Evolutionary conservation across 2,888 invertebrate genomes (phyloP).

Genomic region (Drosophila siamana): DNA sequence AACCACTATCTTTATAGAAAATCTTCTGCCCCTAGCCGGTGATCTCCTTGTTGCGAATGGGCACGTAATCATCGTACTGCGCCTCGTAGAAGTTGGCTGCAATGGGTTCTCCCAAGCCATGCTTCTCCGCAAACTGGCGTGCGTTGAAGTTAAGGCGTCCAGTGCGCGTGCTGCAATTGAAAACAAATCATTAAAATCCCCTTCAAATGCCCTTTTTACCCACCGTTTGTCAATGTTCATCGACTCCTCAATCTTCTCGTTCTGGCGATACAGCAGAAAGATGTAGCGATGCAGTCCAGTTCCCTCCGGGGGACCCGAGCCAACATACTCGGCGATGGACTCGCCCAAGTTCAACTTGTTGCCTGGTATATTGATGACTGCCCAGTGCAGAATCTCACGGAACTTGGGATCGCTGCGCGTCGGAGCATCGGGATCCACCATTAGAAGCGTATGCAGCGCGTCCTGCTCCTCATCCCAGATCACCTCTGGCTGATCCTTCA

Average conservation of each 20-base stretch:
- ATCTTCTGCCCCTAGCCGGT: slow-evolving; percentile 24
- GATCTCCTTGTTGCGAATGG: slow-evolving; percentile 83
- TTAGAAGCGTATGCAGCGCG: slow-evolving; percentile 75
- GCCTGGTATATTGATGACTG: slow-evolving; percentile 94
- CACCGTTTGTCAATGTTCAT: slow-evolving; percentile 68
- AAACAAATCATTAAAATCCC: not conserved
- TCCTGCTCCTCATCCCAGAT: slow-evolving; percentile 69
- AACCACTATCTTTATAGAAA: not conserved
- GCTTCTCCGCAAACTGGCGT: slow-evolving; percentile 90
- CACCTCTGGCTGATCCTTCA: slow-evolving; percentile 80
- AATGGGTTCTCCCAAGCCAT: slow-evolving; percentile 88
- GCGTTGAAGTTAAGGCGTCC: slow-evolving; percentile 88
- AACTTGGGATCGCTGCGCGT: slow-evolving; percentile 91
- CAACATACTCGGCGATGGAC: slow-evolving; percentile 91
- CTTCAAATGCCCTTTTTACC: not conserved
- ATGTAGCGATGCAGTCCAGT: slow-evolving; percentile 93
- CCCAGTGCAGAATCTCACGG: slow-evolving; percentile 96
- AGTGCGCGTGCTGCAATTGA: slow-evolving; percentile 80
- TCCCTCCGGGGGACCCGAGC: slow-evolving; percentile 93
- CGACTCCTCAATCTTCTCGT: slow-evolving; percentile 42
- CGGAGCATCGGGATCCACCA: slow-evolving; percentile 94
- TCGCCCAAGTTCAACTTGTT: slow-evolving; percentile 89
- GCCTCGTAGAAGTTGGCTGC: slow-evolving; percentile 81
- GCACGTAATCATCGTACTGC: slow-evolving; percentile 85
- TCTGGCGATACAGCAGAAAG: slow-evolving; percentile 91